Evolutionary conservation across 2,888 invertebrate genomes (phyloP).

Genomic region (Terebella lapidaria): DNA sequence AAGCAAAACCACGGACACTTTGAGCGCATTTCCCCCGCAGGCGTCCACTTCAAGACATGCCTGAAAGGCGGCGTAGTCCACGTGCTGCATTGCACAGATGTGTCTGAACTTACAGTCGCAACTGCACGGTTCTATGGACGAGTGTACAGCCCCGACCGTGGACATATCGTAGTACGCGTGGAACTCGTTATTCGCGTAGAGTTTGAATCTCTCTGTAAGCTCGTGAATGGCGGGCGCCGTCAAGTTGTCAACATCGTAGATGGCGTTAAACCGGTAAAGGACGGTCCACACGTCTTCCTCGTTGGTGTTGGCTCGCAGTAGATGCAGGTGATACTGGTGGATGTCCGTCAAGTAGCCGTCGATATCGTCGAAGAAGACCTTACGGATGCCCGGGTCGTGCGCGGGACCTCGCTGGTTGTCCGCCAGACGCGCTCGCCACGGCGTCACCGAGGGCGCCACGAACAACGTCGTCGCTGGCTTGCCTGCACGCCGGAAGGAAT

Average conservation of each 20-base stretch:
- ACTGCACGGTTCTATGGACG: constrained; percentile 8
- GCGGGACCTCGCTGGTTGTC: neutral
- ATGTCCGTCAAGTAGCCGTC: constrained; percentile 1
- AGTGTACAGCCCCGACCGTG: constrained; percentile 5
- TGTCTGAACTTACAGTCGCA: constrained; percentile 8
- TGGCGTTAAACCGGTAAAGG: constrained; percentile 6
- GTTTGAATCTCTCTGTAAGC: neutral
- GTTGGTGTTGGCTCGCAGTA: constrained; percentile 4
- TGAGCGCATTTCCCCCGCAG: neutral
- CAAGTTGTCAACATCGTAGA: constrained; percentile 10
- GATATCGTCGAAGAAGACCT: neutral
- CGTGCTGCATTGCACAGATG: constrained; percentile 10
- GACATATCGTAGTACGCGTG: constrained; percentile 11
- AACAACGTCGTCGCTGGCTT: constrained; percentile 78
- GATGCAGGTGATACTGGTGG: constrained; percentile 11
- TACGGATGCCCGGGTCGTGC: constrained; percentile 10
- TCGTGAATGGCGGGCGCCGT: constrained; percentile 1
- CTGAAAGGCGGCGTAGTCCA: constrained; percentile 9
- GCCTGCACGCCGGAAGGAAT: constrained; percentile 52
- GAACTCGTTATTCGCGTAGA: constrained; percentile 9
- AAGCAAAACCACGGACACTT: too few relatives aligned
- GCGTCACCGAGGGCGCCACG: constrained; percentile 83
- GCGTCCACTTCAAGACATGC: neutral
- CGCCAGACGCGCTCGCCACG: constrained; percentile 59
- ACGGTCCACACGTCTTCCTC: constrained; percentile 5